Percentiles rank a stretch among this genome's conserved stretches.
These are phyloP conservation scores for Drosophila melanosoma DNA, from an alignment of 2,888 invertebrate species.

Conservation along the genomic window DNA sequence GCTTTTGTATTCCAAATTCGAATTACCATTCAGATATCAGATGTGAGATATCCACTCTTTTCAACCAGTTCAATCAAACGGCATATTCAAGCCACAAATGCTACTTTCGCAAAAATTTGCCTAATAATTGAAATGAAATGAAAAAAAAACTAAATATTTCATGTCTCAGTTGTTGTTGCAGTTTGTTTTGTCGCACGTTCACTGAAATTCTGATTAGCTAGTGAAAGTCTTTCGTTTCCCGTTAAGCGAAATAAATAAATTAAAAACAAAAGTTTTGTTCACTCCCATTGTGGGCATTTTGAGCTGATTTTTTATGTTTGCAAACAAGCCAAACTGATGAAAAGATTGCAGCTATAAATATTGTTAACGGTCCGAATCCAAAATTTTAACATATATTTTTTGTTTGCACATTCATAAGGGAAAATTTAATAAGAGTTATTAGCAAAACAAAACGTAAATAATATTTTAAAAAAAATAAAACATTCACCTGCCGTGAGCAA, in stretches of 20 bases:
- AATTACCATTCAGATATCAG: conserved; percentile 5
- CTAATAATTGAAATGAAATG: conserved; percentile 68
- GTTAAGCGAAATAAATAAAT: conserved; percentile 18
- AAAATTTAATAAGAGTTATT: conserved; percentile 4
- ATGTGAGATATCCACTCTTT: not conserved
- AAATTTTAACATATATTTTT: not conserved
- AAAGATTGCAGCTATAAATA: conserved; percentile 13
- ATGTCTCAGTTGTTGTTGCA: conserved; percentile 15
- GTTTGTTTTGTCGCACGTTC: conserved; percentile 47
- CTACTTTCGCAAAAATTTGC: conserved; percentile 77
- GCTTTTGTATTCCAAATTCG: conserved; percentile 11
- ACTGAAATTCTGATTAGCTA: conserved; percentile 72
- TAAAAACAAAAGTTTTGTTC: conserved; percentile 34
- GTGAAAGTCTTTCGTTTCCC: conserved; percentile 63
- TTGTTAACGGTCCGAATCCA: conserved; percentile 5
- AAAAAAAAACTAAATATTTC: conserved; percentile 29
- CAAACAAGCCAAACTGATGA: not conserved
- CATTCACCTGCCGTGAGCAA: conserved; percentile 28
- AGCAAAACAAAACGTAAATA: not conserved
- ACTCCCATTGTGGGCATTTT: conserved; percentile 39
- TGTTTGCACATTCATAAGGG: not conserved
- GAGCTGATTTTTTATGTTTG: not conserved
- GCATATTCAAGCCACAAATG: conserved; percentile 39
- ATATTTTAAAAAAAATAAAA: not conserved
- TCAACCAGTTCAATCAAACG: conserved; percentile 40